Evolutionary conservation across 2,797 vertebrate genomes (phyloP).

Genomic region (Geotrypetes seraphini): DNA sequence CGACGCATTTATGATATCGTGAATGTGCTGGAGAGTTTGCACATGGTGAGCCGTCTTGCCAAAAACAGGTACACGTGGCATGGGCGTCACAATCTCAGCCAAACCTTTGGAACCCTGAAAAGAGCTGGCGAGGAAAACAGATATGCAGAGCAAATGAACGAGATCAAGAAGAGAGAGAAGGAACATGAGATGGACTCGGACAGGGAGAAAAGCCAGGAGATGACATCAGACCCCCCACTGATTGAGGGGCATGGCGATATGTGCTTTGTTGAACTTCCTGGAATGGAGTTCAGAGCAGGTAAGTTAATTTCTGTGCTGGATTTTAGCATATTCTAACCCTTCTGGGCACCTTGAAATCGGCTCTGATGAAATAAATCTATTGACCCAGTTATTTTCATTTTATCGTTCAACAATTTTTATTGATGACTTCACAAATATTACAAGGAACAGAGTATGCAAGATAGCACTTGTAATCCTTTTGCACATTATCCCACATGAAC

Average conservation of each 20-base stretch:
- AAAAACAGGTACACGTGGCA: slow-evolving; percentile 94
- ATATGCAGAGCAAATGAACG: slow-evolving; percentile 77
- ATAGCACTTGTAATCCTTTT: no score
- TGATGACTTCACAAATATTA: no score
- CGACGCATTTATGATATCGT: slow-evolving; percentile 93
- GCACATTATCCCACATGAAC: no score
- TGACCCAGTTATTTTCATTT: no score
- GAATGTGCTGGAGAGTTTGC: slow-evolving; percentile 90
- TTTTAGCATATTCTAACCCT: no score
- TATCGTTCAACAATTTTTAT: no score
- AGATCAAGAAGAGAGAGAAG: slow-evolving; percentile 67
- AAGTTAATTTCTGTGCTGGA: slow-evolving; percentile 10
- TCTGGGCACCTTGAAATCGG: no score
- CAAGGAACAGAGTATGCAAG: no score
- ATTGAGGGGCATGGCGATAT: slow-evolving; percentile 61
- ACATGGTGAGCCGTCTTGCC: slow-evolving; percentile 92
- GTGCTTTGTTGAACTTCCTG: slow-evolving; percentile 78
- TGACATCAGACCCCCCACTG: slow-evolving; percentile 15
- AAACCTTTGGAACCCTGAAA: slow-evolving; percentile 74
- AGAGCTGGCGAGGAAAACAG: slow-evolving; percentile 70
- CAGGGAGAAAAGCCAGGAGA: slow-evolving; percentile 57
- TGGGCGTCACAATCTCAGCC: slow-evolving; percentile 69
- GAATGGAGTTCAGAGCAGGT: slow-evolving; percentile 87
- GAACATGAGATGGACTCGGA: slow-evolving; percentile 60
- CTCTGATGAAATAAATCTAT: no score